phyloP scores from a whole-genome alignment of 1,140 invertebrate species.

The Metopolophium dirhodum region DNA sequence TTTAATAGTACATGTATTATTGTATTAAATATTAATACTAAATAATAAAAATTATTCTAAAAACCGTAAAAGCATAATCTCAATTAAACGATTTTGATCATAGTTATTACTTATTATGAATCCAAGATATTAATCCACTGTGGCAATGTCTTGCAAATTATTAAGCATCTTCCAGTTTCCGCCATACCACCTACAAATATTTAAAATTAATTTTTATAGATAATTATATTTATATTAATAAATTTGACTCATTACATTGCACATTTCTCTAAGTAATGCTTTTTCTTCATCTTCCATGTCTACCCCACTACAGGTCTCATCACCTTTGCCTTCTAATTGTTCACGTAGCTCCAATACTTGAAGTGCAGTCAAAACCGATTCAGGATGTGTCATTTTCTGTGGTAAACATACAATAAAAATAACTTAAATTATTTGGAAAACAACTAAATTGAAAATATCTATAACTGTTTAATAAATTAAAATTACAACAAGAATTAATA shows the following conservation, averaged over 20 bases:
- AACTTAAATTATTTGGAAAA: neutral
- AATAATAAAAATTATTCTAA: neutral
- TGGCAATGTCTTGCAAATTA: neutral
- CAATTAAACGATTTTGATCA: neutral
- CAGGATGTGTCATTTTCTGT: conserved; percentile 68
- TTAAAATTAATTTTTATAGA: conserved; percentile 43
- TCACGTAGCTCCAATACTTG: conserved; percentile 91
- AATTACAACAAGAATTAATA: neutral
- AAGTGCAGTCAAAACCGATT: conserved; percentile 87
- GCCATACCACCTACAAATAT: conserved; percentile 71
- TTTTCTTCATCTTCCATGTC: conserved; percentile 88
- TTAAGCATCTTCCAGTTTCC: conserved; percentile 72
- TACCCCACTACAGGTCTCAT: conserved; percentile 59
- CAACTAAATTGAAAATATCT: neutral
- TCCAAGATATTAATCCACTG: neutral
- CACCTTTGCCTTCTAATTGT: conserved; percentile 75
- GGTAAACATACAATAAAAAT: conserved; percentile 14
- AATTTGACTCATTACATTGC: conserved; percentile 76
- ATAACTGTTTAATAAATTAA: neutral
- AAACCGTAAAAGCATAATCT: neutral
- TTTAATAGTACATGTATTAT: neutral
- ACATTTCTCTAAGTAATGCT: conserved; percentile 94
- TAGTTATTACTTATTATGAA: neutral
- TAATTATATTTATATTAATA: conserved; percentile 39
- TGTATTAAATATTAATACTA: neutral